Evolutionary conservation across 2,113 vertebrate species (phyloP), one percentile per base, ranked within the genome.

Genomic region (Seriola dumerili): DNA sequence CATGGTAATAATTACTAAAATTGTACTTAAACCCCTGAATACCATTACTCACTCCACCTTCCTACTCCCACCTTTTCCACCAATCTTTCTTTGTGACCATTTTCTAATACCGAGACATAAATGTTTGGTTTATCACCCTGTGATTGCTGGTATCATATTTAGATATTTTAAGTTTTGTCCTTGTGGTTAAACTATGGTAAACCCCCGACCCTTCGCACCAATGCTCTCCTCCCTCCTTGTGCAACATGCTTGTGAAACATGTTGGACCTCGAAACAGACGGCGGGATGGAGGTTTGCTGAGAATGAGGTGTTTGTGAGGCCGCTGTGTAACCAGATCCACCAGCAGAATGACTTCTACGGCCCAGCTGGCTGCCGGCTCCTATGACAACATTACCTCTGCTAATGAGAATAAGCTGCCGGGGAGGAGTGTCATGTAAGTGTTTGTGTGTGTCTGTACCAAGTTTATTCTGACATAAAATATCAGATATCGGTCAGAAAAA

Each of bases 251-350:
- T 85, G 83, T 69, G 79, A 85, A 89, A 83, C 84, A 83, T 44
- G 83, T 78, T 70, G 81, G 83, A 71, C 48, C 80, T 83, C 25
- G 21, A 84, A 89, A 70, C 90, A 88, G 81, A 91, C 81, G 78
- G 62, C 25, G 55, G 88, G 55, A 12, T 76, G 70, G 87, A 85
- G 81, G 84, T 85, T 78, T 82, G 80, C 87, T 85, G 81, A 79
- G 84, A 89, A 88, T 67, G 89, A 91, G 81, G 80, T 77, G 85
- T 85, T 90, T 85, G 90, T 86, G 85, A 88, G 89, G 88, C 89
- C 66, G 38, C 73, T 67, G 78, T 87, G 93, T 85, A 94, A 92
- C 90, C 59, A 42, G 85, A 93, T 81, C 93, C 91, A 72, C 19
- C 79, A 67, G 78, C 76, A 81, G 86, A 84, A 88, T 85, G 81